Conservation (phyloP, 2,888 invertebrate species). For the Dryocosmus kuriphilus region DNA sequence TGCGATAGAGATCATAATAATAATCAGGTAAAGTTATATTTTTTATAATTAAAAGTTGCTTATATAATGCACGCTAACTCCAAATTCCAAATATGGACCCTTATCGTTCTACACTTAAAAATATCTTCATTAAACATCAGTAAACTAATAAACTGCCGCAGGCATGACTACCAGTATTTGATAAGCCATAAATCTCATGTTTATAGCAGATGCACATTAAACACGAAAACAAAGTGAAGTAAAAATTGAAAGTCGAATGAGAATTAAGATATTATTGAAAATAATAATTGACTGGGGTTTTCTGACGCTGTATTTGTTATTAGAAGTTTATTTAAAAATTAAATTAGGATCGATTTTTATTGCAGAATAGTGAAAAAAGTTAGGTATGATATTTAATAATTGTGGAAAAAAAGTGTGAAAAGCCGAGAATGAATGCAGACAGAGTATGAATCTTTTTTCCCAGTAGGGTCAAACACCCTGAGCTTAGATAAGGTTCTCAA, state of each 20-base stretch:
- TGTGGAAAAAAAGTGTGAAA: not conserved
- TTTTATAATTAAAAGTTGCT: not conserved
- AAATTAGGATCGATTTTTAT: not conserved
- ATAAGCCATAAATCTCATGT: too few species aligned
- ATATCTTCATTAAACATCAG: not conserved
- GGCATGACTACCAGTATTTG: not conserved
- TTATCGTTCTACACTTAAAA: not conserved
- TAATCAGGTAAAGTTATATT: not conserved
- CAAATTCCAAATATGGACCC: not conserved
- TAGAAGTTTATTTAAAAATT: not conserved
- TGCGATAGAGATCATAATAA: not conserved
- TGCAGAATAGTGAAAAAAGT: not conserved
- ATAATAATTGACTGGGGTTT: too few species aligned
- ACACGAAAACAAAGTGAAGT: too few species aligned
- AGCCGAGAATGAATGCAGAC: conserved; percentile 27
- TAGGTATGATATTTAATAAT: not conserved
- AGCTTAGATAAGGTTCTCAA: conserved; percentile 70
- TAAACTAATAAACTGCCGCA: not conserved
- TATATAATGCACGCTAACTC: not conserved
- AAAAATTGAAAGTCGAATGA: too few species aligned
- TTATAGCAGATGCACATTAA: too few species aligned
- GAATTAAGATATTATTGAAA: too few species aligned
- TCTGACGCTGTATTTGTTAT: too few species aligned
- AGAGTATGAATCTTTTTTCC: conserved; percentile 67
- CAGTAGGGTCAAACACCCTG: conserved; percentile 72